Evolutionary conservation across 92 coral and sea anemone species (phyloP).

Genomic region (Isaurus tuberculatus): DNA sequence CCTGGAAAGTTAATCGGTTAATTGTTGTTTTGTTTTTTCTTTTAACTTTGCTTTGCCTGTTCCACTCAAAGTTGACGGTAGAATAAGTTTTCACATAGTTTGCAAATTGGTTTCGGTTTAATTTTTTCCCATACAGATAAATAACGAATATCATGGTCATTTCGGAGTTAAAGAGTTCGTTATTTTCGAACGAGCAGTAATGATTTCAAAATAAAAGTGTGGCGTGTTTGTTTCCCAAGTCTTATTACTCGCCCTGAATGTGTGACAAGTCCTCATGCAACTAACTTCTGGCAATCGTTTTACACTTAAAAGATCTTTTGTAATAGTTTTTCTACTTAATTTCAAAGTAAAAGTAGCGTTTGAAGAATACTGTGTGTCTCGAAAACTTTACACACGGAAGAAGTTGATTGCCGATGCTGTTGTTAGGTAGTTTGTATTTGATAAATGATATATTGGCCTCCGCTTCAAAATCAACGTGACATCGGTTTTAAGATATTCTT

Average conservation of each 20-base stretch:
- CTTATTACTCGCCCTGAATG: constrained; percentile 7
- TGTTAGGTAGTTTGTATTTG: background rate
- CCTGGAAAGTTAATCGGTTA: background rate
- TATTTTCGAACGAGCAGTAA: background rate
- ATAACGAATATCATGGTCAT: background rate
- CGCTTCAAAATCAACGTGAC: background rate
- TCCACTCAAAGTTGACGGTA: background rate
- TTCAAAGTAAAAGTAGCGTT: background rate
- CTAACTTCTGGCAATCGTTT: constrained; percentile 32
- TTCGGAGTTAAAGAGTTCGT: background rate
- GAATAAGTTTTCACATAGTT: background rate
- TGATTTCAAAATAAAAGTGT: background rate
- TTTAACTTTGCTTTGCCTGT: background rate
- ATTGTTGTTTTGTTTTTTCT: background rate
- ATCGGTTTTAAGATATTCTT: background rate
- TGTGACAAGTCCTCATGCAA: background rate
- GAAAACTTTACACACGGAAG: background rate
- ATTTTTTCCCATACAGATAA: background rate
- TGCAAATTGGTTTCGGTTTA: constrained; percentile 7
- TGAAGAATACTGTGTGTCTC: background rate
- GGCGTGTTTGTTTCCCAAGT: background rate
- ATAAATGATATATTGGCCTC: background rate
- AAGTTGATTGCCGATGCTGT: background rate
- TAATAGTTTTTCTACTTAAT: background rate
- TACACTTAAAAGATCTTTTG: background rate